Conservation (phyloP, 2,113 vertebrate genomes). For the Heloderma charlesbogerti region DNA sequence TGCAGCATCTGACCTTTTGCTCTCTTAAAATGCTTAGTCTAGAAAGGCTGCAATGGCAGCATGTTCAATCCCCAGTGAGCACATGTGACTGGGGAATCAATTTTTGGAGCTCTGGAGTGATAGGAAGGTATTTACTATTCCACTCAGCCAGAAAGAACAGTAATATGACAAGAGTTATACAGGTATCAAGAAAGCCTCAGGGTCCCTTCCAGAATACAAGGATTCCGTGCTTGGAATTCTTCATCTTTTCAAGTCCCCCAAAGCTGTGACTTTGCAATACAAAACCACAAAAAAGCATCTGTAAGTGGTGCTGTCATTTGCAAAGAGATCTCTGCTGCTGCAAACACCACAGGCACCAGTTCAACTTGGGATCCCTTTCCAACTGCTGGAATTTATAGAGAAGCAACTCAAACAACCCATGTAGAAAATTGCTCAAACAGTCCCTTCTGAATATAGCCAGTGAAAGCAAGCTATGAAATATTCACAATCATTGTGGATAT, state of each 20-base stretch:
- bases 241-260: constrained; percentile 65
- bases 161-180: constrained; percentile 38
- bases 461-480: constrained; percentile 59
- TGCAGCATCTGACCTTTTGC: constrained; percentile 37
- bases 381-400: constrained; percentile 63
- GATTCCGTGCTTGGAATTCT: constrained; percentile 66
- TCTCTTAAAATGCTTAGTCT: not conserved
- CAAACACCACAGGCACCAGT: constrained; percentile 59
- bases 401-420: constrained; percentile 57
- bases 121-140: constrained; percentile 25
- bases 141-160: constrained; percentile 51
- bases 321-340: constrained; percentile 61
- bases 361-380: constrained; percentile 63
- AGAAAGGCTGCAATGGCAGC: not conserved
- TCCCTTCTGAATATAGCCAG: constrained; percentile 38
- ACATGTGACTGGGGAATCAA: constrained; percentile 29
- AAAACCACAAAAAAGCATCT: constrained; percentile 70
- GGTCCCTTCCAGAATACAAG: constrained; percentile 67
- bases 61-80: not conserved
- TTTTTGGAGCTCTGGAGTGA: not conserved
- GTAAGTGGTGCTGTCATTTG: constrained; percentile 62
- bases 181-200: constrained; percentile 43
- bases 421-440: constrained; percentile 57
- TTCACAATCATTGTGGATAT: not conserved
- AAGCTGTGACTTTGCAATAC: constrained; percentile 70